Base-by-base conservation (phyloP, 2,113 vertebrate species). In the Ophthalmolycus amberensis region DNA sequence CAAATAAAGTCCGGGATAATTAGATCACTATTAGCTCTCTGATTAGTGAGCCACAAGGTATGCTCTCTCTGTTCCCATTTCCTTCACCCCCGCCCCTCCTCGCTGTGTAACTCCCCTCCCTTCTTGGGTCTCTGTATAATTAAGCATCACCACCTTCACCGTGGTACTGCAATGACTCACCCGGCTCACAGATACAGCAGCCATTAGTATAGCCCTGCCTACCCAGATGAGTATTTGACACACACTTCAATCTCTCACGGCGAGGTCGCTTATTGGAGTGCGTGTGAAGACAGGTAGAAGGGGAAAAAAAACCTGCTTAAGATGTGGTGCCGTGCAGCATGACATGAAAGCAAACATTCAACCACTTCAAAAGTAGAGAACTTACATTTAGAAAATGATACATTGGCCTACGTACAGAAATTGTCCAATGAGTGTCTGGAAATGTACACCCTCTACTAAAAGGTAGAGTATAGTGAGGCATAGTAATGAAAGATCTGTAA, bases 61-160 rank as follows among this genome's bases (percentile, higher is more conserved):
- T 3, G 20, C 29, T 4, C 32, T 29, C 11, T 75, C 66, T 75
- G 20, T 25, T 69, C 48, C 40, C 54, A 60, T 67, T 69, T 75
- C 44, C 16, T 27, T 56, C 34, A 10, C 64, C 4, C 10, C 22
- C 12, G 0, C 50, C 9, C 63, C 62, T 37, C 34, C 25, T 25
- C 25, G 83, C 74, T 83, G 79, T 63, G 80, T 82, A 83, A 76
- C 14, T 29, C 22, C 18, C 20, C 37, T 58, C 75, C 34, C 29
- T 37, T 64, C 46, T 44, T 44, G 74, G 66, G 64, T 81, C 82
- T 65, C 67, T 89, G 82, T 89, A 89, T 90, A 89, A 90, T 74
- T 90, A 90, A 89, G 71, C 88, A 78, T 82, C 84, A 69, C 89
- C 77, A 87, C 76, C 91, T 89, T 92, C 83, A 62, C 52, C 10